phyloP scores from a whole-genome alignment of 2,113 vertebrate genomes.

The Oreocharis arfaki region DNA sequence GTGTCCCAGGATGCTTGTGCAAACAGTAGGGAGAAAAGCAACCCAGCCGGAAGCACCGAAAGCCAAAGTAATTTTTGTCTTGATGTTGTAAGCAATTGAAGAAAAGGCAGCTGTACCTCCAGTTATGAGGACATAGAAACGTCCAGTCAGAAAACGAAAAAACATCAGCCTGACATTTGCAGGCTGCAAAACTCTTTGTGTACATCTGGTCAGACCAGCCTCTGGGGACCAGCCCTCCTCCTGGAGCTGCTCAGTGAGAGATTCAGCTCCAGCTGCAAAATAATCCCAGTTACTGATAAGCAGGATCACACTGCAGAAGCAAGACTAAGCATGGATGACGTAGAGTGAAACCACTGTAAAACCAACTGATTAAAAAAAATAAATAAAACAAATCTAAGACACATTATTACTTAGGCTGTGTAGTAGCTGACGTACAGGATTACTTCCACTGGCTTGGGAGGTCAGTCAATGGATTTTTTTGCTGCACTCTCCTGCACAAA shows the following conservation, averaged over 20 bases:
- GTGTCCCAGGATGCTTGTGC: neutral
- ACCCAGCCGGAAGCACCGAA: neutral
- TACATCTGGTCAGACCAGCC: neutral
- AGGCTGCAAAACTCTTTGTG: neutral
- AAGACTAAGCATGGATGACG: neutral
- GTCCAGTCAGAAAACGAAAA: neutral
- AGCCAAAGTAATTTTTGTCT: neutral
- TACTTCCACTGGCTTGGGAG: neutral
- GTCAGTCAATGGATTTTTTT: neutral
- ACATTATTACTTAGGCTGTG: neutral
- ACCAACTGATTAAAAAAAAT: neutral
- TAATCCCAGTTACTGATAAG: neutral
- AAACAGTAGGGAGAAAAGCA: neutral
- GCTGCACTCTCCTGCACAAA: neutral
- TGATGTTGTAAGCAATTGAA: neutral
- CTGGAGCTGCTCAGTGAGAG: neutral
- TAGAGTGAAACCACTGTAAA: neutral
- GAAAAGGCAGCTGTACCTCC: neutral
- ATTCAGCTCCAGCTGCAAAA: neutral
- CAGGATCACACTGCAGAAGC: neutral
- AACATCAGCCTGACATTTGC: neutral
- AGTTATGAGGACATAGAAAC: neutral
- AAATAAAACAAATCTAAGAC: neutral
- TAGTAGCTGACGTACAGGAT: neutral
- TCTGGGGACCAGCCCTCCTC: neutral